Conservation (phyloP, 1,140 invertebrate genomes). For the Cyclargus thomasi region DNA sequence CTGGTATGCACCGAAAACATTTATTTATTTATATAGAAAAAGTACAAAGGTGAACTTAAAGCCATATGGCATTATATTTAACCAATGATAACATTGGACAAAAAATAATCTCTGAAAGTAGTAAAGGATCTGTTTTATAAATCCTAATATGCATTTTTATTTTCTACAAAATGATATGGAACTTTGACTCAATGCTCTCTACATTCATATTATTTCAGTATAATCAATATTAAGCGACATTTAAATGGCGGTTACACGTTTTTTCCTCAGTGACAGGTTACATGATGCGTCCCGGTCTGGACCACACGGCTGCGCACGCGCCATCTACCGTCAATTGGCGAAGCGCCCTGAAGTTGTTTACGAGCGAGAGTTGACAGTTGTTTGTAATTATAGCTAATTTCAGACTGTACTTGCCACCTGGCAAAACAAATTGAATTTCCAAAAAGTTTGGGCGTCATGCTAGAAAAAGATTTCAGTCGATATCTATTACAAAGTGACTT, state of each 20-base stretch:
- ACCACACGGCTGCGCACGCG: slow-evolving; percentile 58
- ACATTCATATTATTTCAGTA: background rate
- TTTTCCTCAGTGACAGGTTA: background rate
- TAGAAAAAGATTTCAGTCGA: too few relatives aligned
- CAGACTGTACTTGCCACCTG: background rate
- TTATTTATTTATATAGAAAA: too few relatives aligned
- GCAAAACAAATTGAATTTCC: background rate
- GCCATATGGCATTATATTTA: too few relatives aligned
- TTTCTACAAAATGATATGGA: too few relatives aligned
- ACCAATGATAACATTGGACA: too few relatives aligned
- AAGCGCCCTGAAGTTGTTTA: slow-evolving; percentile 32
- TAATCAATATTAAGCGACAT: background rate
- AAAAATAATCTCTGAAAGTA: too few relatives aligned
- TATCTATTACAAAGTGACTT: too few relatives aligned
- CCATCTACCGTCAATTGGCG: slow-evolving; percentile 66
- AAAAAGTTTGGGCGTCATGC: background rate
- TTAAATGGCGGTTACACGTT: background rate
- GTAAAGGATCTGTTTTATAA: too few relatives aligned
- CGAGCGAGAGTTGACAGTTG: slow-evolving; percentile 11
- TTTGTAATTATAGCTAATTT: background rate
- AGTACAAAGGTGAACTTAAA: too few relatives aligned
- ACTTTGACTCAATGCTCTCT: too few relatives aligned
- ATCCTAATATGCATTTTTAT: too few relatives aligned
- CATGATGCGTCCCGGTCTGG: slow-evolving; percentile 39
- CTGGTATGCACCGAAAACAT: too few relatives aligned